Base-by-base conservation (phyloP, 1,140 invertebrate genomes). In the Drosophila bipectinata region DNA sequence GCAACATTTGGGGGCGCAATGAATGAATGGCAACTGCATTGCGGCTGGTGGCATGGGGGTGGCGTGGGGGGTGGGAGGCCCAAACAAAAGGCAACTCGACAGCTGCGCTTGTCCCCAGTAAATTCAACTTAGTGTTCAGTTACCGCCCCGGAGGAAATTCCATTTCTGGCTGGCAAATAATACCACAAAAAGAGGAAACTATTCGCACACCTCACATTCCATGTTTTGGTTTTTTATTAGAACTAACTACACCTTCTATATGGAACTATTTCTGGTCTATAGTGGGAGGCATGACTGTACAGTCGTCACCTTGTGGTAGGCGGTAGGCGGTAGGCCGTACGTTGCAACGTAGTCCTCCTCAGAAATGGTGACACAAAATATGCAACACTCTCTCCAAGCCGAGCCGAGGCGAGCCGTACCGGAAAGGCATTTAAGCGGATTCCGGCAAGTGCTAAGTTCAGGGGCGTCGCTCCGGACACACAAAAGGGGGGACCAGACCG, bases 391-490 rank as follows among this genome's bases (percentile, higher is more conserved):
- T 59, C 15, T n/a, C 21, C 21, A 0, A 21, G 21, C 21, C 21
- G 3, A 21, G 21, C 47, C 26, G 44, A 66, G 60, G 41, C 26
- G 47, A 66, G 60, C 30, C 24, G 45, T 44, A 58, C 21, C 82
- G 81, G 81, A 87, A 78, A 78, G 78, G 78, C 74, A 87, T 87
- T 87, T 84, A 87, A 84, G 82, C 82, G 77, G 81, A 84, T 85
- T 85, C 66, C 51, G 55, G 49, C 60, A 55, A 82, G 59, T 64
- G 44, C 64, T 49, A 32, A 69, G 63, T 63, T 48, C 26, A 48
- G n/a, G 26, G 63, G 3, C 3, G 44, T 18, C 18, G 5, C 14
- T 7, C 14, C 41, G 26, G 26, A 8, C 41, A n/a, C n/a, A 37
- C 2, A 2, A 10, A 1, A 12, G 10, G 34, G 1, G 1, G 28